Evolutionary conservation across 2,113 vertebrate species (phyloP).

Genomic region (Nesogale talazaci): DNA sequence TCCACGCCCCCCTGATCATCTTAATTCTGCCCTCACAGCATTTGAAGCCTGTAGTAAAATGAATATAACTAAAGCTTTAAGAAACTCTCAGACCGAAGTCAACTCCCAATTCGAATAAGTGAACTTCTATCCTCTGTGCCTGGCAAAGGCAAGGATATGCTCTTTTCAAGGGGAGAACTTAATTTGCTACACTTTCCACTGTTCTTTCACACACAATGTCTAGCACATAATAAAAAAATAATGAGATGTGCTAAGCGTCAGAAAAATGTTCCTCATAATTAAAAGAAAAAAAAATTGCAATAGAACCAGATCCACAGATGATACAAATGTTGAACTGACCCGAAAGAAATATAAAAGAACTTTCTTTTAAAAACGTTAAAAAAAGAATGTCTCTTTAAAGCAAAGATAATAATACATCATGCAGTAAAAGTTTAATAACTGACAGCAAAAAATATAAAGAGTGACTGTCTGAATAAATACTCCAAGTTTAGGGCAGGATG

Average conservation of each 20-base stretch:
- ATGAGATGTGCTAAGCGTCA: not conserved
- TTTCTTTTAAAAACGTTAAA: not conserved
- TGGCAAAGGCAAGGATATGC: not conserved
- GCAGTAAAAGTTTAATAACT: not conserved
- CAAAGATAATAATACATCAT: not conserved
- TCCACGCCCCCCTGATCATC: not conserved
- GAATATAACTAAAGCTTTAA: not conserved
- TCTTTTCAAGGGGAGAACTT: not conserved
- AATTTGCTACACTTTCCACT: not conserved
- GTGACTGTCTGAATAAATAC: too few species aligned
- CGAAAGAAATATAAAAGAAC: constrained; percentile 16
- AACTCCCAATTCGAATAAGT: not conserved
- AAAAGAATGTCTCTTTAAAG: not conserved
- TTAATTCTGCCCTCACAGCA: not conserved
- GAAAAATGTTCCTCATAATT: not conserved
- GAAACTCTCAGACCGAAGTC: not conserved
- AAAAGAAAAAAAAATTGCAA: constrained; percentile 29
- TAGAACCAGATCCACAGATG: not conserved
- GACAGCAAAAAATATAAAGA: not conserved
- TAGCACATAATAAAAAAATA: not conserved
- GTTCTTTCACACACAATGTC: not conserved
- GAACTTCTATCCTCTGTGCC: not conserved
- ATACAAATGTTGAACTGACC: not conserved
- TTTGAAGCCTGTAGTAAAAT: not conserved
- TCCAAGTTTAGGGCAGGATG: too few species aligned